Percentiles rank a stretch among this genome's conserved stretches.
Evolutionary conservation across 2,113 vertebrate species (phyloP).

Genomic region (Hemiscyllium ocellatum): DNA sequence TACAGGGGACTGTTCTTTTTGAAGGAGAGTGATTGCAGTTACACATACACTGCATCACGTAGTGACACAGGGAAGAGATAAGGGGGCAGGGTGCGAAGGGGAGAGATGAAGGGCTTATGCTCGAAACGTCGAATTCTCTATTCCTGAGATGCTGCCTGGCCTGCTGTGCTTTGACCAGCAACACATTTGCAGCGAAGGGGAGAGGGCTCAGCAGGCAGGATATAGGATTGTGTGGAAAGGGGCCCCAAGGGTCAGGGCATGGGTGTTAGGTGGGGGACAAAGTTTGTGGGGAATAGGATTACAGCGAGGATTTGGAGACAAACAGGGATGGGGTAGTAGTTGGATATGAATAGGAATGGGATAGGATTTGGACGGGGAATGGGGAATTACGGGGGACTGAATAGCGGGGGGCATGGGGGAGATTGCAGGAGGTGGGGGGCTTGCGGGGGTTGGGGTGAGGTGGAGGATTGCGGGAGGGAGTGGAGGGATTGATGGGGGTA

Average conservation of each 20-base stretch:
- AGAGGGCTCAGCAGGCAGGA: no score
- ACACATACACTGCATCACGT: neutral
- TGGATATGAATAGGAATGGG: neutral
- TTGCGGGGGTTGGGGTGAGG: neutral
- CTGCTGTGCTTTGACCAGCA: no score
- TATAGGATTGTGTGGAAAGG: no score
- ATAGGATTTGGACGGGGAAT: neutral
- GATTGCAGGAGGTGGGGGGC: neutral
- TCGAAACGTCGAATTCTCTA: no score
- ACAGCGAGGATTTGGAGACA: neutral
- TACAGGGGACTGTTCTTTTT: neutral
- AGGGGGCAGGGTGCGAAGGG: neutral
- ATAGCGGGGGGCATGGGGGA: neutral
- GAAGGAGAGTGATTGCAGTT: no score
- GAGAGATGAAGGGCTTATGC: no score
- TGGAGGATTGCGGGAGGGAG: neutral
- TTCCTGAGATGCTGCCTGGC: no score
- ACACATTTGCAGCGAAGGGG: no score
- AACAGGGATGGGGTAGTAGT: neutral
- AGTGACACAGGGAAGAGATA: neutral
- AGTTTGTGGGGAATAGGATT: neutral
- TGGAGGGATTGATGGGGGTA: rapidly evolving
- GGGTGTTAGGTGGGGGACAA: neutral
- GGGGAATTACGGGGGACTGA: no score
- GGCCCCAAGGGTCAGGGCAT: no score